Conservation (phyloP, 2,888 invertebrate species). For the Lamellibrachia columna region DNA sequence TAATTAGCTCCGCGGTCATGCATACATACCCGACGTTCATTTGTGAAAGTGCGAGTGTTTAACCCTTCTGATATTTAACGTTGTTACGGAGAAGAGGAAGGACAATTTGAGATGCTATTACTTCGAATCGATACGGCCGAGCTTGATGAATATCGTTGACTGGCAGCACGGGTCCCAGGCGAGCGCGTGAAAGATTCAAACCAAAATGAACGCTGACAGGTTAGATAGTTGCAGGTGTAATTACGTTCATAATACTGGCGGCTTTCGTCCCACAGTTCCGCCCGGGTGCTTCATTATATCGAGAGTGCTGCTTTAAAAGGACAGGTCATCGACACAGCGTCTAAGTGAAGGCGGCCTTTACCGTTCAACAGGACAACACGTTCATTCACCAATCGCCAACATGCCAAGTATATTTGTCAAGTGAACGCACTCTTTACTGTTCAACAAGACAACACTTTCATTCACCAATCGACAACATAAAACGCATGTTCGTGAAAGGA, state of each 20-base stretch:
- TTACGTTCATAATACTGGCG: not conserved
- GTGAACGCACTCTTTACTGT: too few relatives aligned
- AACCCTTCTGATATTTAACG: not conserved
- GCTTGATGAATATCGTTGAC: not conserved
- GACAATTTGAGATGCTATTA: not conserved
- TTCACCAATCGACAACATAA: too few relatives aligned
- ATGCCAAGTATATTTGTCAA: too few relatives aligned
- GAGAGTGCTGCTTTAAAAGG: not conserved
- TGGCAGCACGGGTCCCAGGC: not conserved
- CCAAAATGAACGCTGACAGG: not conserved
- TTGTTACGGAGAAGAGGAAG: not conserved
- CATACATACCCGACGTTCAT: not conserved
- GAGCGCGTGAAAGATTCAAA: conserved; percentile 1
- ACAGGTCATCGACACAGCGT: not conserved
- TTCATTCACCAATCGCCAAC: too few relatives aligned
- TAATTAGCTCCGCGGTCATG: not conserved
- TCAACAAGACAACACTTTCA: too few relatives aligned
- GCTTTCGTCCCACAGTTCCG: not conserved
- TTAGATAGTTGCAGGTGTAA: not conserved
- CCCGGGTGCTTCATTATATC: not conserved
- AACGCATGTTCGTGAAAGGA: too few relatives aligned
- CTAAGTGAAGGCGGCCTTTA: too few relatives aligned
- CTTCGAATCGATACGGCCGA: not conserved
- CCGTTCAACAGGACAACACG: too few relatives aligned
- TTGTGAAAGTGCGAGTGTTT: not conserved